Evolutionary conservation across 2,797 vertebrate species (phyloP).

Genomic region (Notamacropus eugenii): DNA sequence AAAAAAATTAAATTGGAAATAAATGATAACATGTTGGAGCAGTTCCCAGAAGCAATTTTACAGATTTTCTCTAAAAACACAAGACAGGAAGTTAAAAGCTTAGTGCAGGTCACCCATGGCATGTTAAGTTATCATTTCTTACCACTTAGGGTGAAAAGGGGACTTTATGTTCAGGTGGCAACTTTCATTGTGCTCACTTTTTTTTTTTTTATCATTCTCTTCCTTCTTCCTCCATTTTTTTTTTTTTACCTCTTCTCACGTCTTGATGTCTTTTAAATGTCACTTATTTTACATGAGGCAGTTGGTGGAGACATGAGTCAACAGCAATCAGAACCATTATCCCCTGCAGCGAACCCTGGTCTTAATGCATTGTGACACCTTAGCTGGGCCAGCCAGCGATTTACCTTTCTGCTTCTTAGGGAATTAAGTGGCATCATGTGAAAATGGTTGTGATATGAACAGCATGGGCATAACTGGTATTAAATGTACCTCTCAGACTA

Average conservation of each 20-base stretch:
- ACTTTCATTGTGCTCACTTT: constrained; percentile 85
- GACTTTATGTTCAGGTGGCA: constrained; percentile 87
- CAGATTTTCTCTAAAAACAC: constrained; percentile 87
- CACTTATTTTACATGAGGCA: constrained; percentile 95
- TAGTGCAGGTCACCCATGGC: constrained; percentile 88
- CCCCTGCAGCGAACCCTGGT: constrained; percentile 91
- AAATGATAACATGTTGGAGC: constrained; percentile 91
- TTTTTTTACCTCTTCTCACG: constrained; percentile 86
- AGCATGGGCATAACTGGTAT: constrained; percentile 97
- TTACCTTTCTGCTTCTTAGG: constrained; percentile 93
- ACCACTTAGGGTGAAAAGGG: constrained; percentile 88
- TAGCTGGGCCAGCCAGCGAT: constrained; percentile 90
- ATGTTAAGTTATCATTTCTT: constrained; percentile 90
- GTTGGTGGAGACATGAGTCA: constrained; percentile 91
- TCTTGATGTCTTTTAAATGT: constrained; percentile 94
- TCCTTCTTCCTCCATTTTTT: constrained; percentile 68
- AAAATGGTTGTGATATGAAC: constrained; percentile 98
- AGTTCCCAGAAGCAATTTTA: constrained; percentile 97
- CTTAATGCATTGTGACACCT: constrained; percentile 93
- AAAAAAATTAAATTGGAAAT: constrained; percentile 87
- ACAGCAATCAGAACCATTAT: constrained; percentile 96
- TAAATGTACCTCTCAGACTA: constrained; percentile 94
- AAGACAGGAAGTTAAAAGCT: constrained; percentile 91
- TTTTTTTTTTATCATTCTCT: constrained; percentile 30
- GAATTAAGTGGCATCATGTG: constrained; percentile 97